These are phyloP conservation scores for Clarias fuscus DNA, from an alignment of 2,797 vertebrate genomes.

Conservation along the genomic window DNA sequence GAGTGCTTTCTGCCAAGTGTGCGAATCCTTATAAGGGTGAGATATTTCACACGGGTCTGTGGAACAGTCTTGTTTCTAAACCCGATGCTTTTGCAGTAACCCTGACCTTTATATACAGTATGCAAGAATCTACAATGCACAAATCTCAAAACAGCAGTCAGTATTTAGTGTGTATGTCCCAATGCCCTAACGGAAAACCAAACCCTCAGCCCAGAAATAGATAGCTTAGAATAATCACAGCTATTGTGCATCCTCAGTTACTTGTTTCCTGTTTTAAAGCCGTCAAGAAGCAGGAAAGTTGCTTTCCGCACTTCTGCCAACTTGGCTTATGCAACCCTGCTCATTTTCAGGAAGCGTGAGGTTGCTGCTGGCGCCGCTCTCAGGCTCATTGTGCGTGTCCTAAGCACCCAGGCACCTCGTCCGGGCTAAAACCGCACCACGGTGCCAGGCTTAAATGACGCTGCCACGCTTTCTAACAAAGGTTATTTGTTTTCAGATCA, in stretches of 20 bases:
- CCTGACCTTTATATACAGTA: neutral
- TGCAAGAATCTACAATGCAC: neutral
- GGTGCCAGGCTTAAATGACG: conserved; percentile 33
- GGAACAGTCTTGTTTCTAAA: neutral
- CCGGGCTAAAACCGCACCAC: neutral
- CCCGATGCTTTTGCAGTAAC: neutral
- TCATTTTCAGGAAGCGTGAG: conserved; percentile 33
- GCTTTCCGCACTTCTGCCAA: conserved; percentile 21
- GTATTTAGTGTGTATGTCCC: neutral
- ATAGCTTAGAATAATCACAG: conserved; percentile 13
- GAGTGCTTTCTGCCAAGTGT: conserved; percentile 33
- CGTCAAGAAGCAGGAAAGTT: neutral
- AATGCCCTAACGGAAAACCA: neutral
- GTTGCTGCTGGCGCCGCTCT: neutral
- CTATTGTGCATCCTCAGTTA: conserved; percentile 12
- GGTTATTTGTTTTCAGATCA: conserved; percentile 50
- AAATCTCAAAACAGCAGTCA: neutral
- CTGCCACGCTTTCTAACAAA: conserved; percentile 40
- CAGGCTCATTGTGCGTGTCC: neutral
- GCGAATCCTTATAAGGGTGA: conserved; percentile 18
- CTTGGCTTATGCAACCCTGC: neutral
- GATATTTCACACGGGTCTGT: neutral
- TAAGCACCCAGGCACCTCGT: neutral
- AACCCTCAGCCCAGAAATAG: conserved; percentile 10
- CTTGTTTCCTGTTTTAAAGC: conserved; percentile 35